phyloP scores from a whole-genome alignment of 2,113 vertebrate genomes.

The Ramphastos sulfuratus region DNA sequence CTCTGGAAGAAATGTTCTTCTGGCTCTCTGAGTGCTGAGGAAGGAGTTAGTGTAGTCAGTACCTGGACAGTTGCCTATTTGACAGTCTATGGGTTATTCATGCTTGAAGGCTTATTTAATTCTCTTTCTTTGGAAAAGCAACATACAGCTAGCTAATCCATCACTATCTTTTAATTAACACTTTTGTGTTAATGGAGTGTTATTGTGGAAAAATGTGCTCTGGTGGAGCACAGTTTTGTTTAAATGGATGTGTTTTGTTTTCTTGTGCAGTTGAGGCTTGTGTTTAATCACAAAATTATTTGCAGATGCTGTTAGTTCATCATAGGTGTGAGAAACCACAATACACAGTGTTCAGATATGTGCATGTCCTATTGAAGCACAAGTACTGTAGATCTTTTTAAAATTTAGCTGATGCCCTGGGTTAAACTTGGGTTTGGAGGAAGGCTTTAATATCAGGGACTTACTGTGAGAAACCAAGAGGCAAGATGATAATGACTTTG shows the following conservation, averaged over 20 bases:
- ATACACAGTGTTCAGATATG: not conserved
- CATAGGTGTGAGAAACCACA: rapidly evolving
- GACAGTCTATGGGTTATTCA: not conserved
- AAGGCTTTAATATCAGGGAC: not conserved
- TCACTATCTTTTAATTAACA: not conserved
- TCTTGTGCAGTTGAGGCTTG: not conserved
- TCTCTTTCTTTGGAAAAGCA: not conserved
- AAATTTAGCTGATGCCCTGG: not conserved
- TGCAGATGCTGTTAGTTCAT: not conserved
- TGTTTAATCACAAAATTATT: not conserved
- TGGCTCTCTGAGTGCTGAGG: not conserved
- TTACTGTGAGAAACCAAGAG: not conserved
- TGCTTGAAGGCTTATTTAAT: not conserved
- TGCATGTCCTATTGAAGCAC: not conserved
- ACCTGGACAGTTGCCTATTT: not conserved
- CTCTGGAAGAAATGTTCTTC: not conserved
- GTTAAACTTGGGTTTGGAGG: not conserved
- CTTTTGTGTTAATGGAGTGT: not conserved
- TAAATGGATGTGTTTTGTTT: not conserved
- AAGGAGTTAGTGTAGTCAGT: not conserved
- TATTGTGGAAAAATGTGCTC: not conserved
- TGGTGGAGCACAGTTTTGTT: not conserved
- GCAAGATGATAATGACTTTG: not conserved
- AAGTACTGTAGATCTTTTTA: not conserved
- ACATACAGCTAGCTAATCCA: not conserved